Evolutionary conservation across 92 coral and sea anemone species (phyloP).

Genomic region (Palythoa grandiflora): DNA sequence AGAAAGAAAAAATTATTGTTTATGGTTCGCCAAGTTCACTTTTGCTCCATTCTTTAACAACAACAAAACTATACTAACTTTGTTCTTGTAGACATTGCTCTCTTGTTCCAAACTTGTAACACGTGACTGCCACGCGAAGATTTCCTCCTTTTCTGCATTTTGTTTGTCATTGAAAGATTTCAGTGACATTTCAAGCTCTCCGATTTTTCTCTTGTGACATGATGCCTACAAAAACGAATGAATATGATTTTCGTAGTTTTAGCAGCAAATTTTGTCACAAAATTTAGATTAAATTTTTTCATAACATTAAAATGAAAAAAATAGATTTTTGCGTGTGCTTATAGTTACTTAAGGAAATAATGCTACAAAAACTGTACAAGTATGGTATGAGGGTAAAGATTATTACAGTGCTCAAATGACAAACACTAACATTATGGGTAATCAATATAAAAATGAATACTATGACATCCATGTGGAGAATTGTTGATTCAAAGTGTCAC

Average conservation of each 20-base stretch:
- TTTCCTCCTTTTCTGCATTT: constrained; percentile 13
- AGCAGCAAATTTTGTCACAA: neutral
- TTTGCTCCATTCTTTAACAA: neutral
- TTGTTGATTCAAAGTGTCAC: too few relatives aligned
- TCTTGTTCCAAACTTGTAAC: constrained; percentile 53
- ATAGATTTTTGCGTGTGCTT: too few relatives aligned
- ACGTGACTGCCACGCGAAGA: constrained; percentile 48
- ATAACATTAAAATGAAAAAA: neutral
- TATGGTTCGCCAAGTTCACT: neutral
- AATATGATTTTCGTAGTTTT: neutral
- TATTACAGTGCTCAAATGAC: too few relatives aligned
- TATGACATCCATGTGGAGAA: too few relatives aligned
- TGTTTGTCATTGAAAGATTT: constrained; percentile 19
- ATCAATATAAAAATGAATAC: too few relatives aligned
- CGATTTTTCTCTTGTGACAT: constrained; percentile 53
- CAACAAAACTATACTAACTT: neutral
- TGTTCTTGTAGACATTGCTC: constrained; percentile 44
- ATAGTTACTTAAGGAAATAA: too few relatives aligned
- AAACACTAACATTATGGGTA: too few relatives aligned
- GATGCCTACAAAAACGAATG: constrained; percentile 10
- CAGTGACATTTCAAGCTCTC: constrained; percentile 58
- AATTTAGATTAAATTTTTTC: neutral
- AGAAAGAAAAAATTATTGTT: too few relatives aligned
- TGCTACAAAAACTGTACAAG: too few relatives aligned
- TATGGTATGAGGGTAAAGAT: too few relatives aligned